Conservation (phyloP, 2,888 invertebrate species). For the Coenonympha arcania region DNA sequence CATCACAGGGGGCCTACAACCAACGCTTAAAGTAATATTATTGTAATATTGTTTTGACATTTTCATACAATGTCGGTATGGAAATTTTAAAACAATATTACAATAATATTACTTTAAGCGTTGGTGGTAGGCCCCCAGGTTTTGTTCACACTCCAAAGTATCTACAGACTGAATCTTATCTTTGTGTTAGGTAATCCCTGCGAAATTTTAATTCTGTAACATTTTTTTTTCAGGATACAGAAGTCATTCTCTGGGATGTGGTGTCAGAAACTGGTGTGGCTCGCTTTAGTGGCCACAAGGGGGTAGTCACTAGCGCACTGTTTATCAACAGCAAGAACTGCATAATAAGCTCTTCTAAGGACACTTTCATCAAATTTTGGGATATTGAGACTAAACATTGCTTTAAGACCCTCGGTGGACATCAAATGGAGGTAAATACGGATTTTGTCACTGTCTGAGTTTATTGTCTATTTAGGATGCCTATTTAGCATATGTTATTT, state of each 20-base stretch:
- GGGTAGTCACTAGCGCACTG: slow-evolving; percentile 85
- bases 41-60: too few relatives aligned
- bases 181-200: too few relatives aligned
- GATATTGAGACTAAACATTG: slow-evolving; percentile 95
- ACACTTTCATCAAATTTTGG: slow-evolving; percentile 97
- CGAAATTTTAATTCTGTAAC: too few relatives aligned
- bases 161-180: too few relatives aligned
- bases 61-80: too few relatives aligned
- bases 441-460: slow-evolving; percentile 11
- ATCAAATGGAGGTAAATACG: slow-evolving; percentile 81
- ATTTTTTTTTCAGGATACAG: slow-evolving; percentile 81
- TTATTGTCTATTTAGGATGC: not conserved
- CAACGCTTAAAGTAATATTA: too few relatives aligned
- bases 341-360: slow-evolving; percentile 89
- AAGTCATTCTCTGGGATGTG: slow-evolving; percentile 95
- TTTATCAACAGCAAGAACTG: slow-evolving; percentile 81
- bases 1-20: too few relatives aligned
- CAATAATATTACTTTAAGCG: too few relatives aligned
- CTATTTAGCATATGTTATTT: not conserved
- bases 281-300: slow-evolving; percentile 93
- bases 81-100: too few relatives aligned
- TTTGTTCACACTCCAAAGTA: too few relatives aligned
- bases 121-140: too few relatives aligned
- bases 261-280: slow-evolving; percentile 92
- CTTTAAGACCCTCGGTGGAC: slow-evolving; percentile 94